Percentiles rank a stretch among this genome's conserved stretches.
These are phyloP conservation scores for Diacarnus erythraeanus DNA, from an alignment of 37 sponge, comb jelly and placozoan genomes.

Conservation along the genomic window DNA sequence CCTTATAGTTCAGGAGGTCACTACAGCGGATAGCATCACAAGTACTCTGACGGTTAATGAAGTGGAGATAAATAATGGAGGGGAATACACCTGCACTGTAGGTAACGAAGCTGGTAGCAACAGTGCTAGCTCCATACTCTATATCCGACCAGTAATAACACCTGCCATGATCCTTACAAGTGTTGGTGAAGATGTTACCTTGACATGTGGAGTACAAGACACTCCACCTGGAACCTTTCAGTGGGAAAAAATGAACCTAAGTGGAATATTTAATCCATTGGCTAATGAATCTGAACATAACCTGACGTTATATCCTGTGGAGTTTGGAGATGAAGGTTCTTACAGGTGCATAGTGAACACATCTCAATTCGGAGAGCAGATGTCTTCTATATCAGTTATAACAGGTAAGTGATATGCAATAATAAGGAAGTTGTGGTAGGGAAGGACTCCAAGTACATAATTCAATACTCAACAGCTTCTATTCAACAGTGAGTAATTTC, in stretches of 20 bases:
- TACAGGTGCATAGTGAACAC: constrained; percentile 36
- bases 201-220: constrained; percentile 37
- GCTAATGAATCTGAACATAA: not conserved
- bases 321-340: constrained; percentile 40
- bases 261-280: not conserved
- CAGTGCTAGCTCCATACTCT: constrained; percentile 13
- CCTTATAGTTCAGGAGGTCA: not conserved
- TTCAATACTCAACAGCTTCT: too few relatives aligned
- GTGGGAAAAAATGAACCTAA: constrained; percentile 32
- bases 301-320: not conserved
- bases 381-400: not conserved
- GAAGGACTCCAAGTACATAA: too few relatives aligned
- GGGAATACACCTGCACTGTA: constrained; percentile 49
- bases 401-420: too few relatives aligned
- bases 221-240: constrained; percentile 27
- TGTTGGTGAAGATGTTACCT: not conserved
- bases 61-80: constrained; percentile 16
- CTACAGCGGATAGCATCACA: not conserved
- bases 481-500: too few relatives aligned
- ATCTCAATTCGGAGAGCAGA: not conserved
- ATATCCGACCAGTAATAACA: constrained; percentile 20
- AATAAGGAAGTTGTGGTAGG: too few relatives aligned
- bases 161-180: constrained; percentile 17
- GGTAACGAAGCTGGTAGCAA: constrained; percentile 56
- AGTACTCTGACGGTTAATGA: not conserved